phyloP scores from a whole-genome alignment of 2,113 vertebrate species.

The Cyanoderma ruficeps region DNA sequence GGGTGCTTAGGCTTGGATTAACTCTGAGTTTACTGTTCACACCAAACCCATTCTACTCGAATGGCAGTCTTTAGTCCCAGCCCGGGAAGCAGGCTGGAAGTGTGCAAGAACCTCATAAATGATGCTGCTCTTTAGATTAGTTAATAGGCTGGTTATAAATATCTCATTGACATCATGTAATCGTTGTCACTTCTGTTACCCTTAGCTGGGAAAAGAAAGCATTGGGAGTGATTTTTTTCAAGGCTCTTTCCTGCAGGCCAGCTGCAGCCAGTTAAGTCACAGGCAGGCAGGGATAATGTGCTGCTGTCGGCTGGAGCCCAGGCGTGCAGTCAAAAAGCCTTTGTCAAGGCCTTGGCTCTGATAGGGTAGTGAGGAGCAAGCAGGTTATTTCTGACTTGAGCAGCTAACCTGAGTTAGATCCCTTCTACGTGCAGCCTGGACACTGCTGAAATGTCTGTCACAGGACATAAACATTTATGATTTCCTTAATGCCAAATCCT shows the following conservation, averaged over 20 bases:
- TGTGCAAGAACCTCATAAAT: background rate
- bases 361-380: background rate
- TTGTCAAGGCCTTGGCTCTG: slow-evolving; percentile 32
- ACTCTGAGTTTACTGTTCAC: background rate
- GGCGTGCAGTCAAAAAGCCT: background rate
- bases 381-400: slow-evolving; percentile 30
- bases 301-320: slow-evolving; percentile 21
- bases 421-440: slow-evolving; percentile 5
- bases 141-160: slow-evolving; percentile 5
- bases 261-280: background rate
- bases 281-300: background rate
- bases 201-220: background rate
- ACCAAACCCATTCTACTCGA: background rate
- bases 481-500: background rate
- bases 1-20: background rate
- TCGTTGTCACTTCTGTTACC: background rate
- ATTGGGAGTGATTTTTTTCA: background rate
- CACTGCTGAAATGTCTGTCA: slow-evolving; percentile 13
- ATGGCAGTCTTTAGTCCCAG: background rate
- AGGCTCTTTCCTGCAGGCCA: background rate
- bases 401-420: background rate
- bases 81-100: background rate
- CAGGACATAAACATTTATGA: slow-evolving; percentile 14
- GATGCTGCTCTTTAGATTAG: background rate
- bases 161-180: background rate